Evolutionary conservation across 1,140 invertebrate genomes (phyloP).

Genomic region (Papilio xuthus): DNA sequence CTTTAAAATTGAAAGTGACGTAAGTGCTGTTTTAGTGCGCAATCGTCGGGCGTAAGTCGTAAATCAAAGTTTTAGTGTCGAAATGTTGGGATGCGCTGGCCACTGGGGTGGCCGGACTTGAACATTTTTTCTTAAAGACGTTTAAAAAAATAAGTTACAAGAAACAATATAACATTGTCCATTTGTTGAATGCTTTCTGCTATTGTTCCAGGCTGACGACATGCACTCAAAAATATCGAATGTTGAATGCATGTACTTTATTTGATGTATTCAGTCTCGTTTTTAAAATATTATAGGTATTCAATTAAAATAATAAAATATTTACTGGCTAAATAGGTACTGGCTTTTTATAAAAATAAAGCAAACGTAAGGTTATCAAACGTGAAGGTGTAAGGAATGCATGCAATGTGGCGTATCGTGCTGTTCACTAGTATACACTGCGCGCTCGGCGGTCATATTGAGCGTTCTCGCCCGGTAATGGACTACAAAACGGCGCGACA

Average conservation of each 20-base stretch:
- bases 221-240: constrained; percentile 45
- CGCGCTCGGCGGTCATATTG: constrained; percentile 23
- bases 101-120: constrained; percentile 73
- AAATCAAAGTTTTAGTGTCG: constrained; percentile 81
- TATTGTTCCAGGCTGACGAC: constrained; percentile 70
- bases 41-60: constrained; percentile 77
- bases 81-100: constrained; percentile 79
- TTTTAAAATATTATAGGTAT: background rate
- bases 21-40: constrained; percentile 80
- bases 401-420: constrained; percentile 34
- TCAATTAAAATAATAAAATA: background rate
- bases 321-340: too few relatives aligned
- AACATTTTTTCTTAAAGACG: constrained; percentile 59
- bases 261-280: background rate
- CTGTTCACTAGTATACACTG: background rate
- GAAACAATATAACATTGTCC: constrained; percentile 77
- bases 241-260: background rate
- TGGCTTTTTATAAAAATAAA: constrained; percentile 4
- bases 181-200: constrained; percentile 60
- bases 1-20: constrained; percentile 81
- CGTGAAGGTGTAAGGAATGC: constrained; percentile 26
- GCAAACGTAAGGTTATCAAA: constrained; percentile 10
- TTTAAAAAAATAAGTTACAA: constrained; percentile 65
- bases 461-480: constrained; percentile 32
- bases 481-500: constrained; percentile 35